Conservation (phyloP, 2,888 invertebrate genomes). For the Fragum whitleyi region DNA sequence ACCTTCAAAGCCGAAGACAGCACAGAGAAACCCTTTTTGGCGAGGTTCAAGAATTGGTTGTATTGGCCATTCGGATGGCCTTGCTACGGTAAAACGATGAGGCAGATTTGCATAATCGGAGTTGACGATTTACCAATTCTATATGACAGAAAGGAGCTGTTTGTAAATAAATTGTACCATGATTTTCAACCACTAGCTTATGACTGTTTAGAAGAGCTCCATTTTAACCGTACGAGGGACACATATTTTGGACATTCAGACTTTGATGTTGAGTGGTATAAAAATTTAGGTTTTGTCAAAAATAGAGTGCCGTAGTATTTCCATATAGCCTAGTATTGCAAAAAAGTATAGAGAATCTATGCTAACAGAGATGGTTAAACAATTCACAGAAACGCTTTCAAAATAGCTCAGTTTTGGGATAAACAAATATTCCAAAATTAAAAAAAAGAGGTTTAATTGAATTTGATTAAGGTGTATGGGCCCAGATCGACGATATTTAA, state of each 20-base stretch:
- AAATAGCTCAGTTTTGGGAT: too few species aligned
- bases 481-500: too few species aligned
- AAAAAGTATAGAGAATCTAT: too few species aligned
- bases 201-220: constrained; percentile 3
- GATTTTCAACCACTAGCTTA: constrained; percentile 68
- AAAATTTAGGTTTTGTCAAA: constrained; percentile 10
- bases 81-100: constrained; percentile 73
- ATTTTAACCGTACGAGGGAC: constrained; percentile 3
- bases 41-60: constrained; percentile 81
- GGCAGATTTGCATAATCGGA: constrained; percentile 81
- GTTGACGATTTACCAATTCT: constrained; percentile 79
- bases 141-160: constrained; percentile 75
- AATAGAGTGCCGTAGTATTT: constrained; percentile 6
- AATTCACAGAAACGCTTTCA: too few species aligned
- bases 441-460: too few species aligned
- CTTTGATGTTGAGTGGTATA: constrained; percentile 4
- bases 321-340: too few species aligned
- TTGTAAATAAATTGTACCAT: constrained; percentile 83
- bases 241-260: neutral
- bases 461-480: too few species aligned
- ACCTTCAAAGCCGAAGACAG: neutral
- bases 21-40: constrained; percentile 71
- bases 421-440: too few species aligned
- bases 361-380: too few species aligned
- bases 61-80: constrained; percentile 57